These are phyloP conservation scores for Steatocranus sp. DNA, from an alignment of 2,797 vertebrate species.

Conservation along the genomic window DNA sequence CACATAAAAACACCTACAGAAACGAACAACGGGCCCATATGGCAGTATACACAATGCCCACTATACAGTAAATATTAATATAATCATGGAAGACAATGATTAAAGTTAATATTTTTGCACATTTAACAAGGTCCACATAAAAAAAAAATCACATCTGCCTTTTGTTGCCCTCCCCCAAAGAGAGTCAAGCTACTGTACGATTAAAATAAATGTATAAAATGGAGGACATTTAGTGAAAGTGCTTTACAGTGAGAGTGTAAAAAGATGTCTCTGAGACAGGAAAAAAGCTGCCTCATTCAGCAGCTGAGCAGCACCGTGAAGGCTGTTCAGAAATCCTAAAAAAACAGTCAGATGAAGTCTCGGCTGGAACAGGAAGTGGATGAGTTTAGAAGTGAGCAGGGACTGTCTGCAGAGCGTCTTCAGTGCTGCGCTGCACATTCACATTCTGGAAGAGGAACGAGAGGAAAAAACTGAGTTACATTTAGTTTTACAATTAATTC, in stretches of 20 bases:
- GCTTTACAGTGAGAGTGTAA: conserved; percentile 22
- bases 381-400: conserved; percentile 79
- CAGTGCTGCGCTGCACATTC: conserved; percentile 76
- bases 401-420: conserved; percentile 84
- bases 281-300: neutral
- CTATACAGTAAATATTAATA: neutral
- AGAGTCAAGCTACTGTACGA: neutral
- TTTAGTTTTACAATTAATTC: neutral
- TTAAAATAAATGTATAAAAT: conserved; percentile 31
- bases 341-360: neutral
- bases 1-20: neutral
- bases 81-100: neutral
- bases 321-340: neutral
- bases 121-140: neutral
- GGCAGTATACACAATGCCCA: conserved; percentile 2
- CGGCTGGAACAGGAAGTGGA: neutral
- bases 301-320: neutral
- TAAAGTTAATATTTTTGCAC: neutral
- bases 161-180: neutral
- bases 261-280: neutral
- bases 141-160: conserved; percentile 24
- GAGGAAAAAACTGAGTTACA: neutral
- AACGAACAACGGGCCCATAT: neutral
- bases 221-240: conserved; percentile 32
- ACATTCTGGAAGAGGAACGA: conserved; percentile 76